Evolutionary conservation across 2,113 vertebrate genomes (phyloP).

Genomic region (human (Homo sapiens)): DNA sequence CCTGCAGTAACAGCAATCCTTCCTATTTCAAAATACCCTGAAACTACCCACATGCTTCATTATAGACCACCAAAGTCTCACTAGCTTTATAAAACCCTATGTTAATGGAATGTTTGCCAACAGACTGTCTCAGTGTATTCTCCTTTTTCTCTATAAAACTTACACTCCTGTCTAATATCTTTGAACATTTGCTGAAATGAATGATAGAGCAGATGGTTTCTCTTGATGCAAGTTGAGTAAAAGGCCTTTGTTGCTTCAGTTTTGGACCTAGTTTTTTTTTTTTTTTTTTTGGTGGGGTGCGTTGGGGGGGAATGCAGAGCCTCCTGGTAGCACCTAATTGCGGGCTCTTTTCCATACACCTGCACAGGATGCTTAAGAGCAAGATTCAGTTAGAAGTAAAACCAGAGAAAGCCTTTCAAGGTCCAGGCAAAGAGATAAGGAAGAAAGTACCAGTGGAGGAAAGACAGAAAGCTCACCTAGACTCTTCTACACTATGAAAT

Average conservation of each 20-base stretch:
- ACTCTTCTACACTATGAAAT: no score
- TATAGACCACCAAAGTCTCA: background rate
- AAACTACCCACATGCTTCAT: background rate
- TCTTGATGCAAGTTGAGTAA: background rate
- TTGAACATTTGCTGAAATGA: background rate
- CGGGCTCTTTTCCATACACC: background rate
- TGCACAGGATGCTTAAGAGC: background rate
- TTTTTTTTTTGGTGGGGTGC: background rate
- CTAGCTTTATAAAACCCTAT: background rate
- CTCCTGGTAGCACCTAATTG: background rate
- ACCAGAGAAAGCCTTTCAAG: background rate
- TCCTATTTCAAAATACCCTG: background rate
- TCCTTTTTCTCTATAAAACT: background rate
- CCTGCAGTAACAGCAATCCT: background rate
- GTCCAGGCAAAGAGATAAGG: rapidly evolving
- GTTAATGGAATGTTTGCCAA: background rate
- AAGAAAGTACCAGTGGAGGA: rapidly evolving
- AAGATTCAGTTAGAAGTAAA: background rate
- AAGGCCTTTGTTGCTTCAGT: background rate
- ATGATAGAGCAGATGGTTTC: background rate
- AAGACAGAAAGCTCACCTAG: rapidly evolving
- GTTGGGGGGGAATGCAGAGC: background rate
- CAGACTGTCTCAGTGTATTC: background rate
- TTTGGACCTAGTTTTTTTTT: background rate
- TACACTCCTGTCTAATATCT: background rate